Evolutionary conservation across 2,888 invertebrate species (phyloP), one percentile per base, ranked within the genome.

Genomic region (Busseola fusca): DNA sequence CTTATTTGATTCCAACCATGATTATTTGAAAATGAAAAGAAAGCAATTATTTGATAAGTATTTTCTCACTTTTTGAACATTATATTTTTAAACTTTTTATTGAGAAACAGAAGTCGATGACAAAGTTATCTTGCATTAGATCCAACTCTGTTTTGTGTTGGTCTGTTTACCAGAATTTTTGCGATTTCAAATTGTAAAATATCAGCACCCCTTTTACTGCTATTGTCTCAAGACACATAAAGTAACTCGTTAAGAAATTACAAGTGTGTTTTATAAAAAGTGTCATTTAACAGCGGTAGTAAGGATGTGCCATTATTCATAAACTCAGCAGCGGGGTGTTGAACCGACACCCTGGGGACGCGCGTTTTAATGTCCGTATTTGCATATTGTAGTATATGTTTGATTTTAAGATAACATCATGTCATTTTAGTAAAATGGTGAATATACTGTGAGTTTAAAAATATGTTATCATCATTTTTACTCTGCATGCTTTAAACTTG

Each of bases 231-330:
- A 83, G 60, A 50, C 25, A 74, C 65, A 76, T 64, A 78, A 80
- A 79, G 70, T 72, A 80, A 84, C 76, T 82, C 78, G 77, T 78
- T 79, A 72, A 78, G 78, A 82, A 81, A 85, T 80, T 84, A 81
- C 64, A 82, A 79, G 77, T 71, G 73, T 79, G 74, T 72, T 74
- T 71, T 74, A 74, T 78, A 87, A 87, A 89, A 88, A 86, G 77
- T 86, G 82, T 87, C 83, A 82, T 82, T 85, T 83, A 80, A 83
- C 74, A 82, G 78, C 69, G 69, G 40, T 75, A 74, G 91, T 91
- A 89, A 91, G 89, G 89, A 89, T 89, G 86, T 86, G 85, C 72
- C 91, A 93, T 94, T 93, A 94, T 93, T 93, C 93, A 93, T 92
- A 92, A 91, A 90, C 87, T 82, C 84, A 78, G 84, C 83, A 81